phyloP scores from a whole-genome alignment of 2,888 invertebrate genomes.

The Apotomis betuletana region DNA sequence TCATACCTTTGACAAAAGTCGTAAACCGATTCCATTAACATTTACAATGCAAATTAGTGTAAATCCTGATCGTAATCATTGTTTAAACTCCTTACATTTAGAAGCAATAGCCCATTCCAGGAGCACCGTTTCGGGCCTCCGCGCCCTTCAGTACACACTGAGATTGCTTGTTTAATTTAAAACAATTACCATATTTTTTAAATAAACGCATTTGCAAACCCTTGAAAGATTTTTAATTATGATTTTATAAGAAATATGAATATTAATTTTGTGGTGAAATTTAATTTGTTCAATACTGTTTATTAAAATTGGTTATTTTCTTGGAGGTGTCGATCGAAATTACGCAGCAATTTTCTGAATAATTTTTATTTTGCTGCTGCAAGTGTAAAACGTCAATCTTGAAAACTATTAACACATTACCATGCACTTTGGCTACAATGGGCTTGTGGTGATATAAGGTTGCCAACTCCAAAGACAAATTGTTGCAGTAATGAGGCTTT shows the following conservation, averaged over 20 bases:
- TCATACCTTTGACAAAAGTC: constrained; percentile 54
- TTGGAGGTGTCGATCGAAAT: no score
- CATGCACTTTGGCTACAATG: not conserved
- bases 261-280: not conserved
- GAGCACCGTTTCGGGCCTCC: constrained; percentile 60
- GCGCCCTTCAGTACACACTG: constrained; percentile 66
- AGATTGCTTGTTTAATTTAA: constrained; percentile 72
- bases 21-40: constrained; percentile 66
- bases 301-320: no score
- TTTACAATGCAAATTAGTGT: constrained; percentile 72
- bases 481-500: constrained; percentile 59
- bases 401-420: no score
- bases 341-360: no score
- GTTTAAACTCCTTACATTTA: constrained; percentile 70
- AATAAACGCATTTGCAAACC: constrained; percentile 62
- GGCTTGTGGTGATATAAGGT: constrained; percentile 49
- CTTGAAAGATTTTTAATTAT: constrained; percentile 61
- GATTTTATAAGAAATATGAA: constrained; percentile 49
- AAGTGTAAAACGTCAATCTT: no score
- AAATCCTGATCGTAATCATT: constrained; percentile 75
- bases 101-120: constrained; percentile 70
- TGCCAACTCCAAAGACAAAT: constrained; percentile 63
- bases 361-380: no score
- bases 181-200: constrained; percentile 72
- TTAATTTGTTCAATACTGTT: not conserved